Base-by-base conservation (phyloP, 1,140 invertebrate genomes). In the Aplysia californica region DNA sequence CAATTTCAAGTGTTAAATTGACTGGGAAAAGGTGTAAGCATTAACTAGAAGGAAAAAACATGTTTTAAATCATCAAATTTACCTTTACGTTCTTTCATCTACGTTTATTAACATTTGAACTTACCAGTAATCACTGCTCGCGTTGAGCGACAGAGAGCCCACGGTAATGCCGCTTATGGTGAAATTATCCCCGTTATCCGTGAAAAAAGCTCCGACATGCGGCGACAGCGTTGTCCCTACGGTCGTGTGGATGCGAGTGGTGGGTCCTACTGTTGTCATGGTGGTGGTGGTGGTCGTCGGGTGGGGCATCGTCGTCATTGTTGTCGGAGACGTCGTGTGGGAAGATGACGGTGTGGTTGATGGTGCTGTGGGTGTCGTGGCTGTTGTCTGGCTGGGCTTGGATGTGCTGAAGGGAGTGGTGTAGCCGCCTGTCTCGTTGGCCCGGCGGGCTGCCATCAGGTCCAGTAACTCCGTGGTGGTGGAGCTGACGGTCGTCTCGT, bases 81-180 rank as follows among this genome's bases (percentile, higher is more conserved):
- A n/a, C n/a, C n/a, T n/a, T n/a, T n/a, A n/a, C n/a, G n/a, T n/a
- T n/a, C n/a, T n/a, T n/a, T n/a, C n/a, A n/a, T n/a, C n/a, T n/a
- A n/a, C n/a, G n/a, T n/a, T n/a, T n/a, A n/a, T n/a, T n/a, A n/a
- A n/a, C n/a, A n/a, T n/a, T n/a, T n/a, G n/a, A n/a, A n/a, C n/a
- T n/a, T n/a, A n/a, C n/a, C n/a, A n/a, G n/a, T n/a, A n/a, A n/a
- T n/a, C 72, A 21, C n/a, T 44, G 2, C 33, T 39, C 10, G 61
- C 72, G 26, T 75, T 75, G 15, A 75, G 39, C 10, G 23, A 31
- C 1, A 79, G 69, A 0, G 73, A 76, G 26, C 59, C 55, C 1
- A 79, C 66, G 36, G 61, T 76, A 55, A 79, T 75, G 20, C 78
- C 78, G 69, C 72, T 76, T 68, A 79, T 79, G 44, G 74, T 79